A percentile compares a stretch with the other conserved stretches of the same genome.
These are phyloP conservation scores for Sebastes glaucus DNA, from an alignment of 2,797 vertebrate species.

Conservation along the genomic window DNA sequence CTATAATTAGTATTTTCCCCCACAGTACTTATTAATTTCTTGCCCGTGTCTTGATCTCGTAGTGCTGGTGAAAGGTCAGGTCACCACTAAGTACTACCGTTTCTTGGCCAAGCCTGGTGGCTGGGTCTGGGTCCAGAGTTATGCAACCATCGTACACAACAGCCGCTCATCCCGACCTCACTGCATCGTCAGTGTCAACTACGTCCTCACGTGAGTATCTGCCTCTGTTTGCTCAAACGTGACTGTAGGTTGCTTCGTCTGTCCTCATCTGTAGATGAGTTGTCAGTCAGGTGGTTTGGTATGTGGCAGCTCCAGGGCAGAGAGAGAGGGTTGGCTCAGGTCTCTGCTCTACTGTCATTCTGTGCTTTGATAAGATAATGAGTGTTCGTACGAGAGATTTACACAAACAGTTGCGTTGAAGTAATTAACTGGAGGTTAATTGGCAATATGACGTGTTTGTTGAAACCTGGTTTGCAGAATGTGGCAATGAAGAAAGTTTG, in stretches of 20 bases:
- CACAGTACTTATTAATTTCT: background rate
- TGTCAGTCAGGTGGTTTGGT: background rate
- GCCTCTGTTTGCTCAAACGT: background rate
- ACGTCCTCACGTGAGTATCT: slow-evolving; percentile 95
- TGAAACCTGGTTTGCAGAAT: slow-evolving; percentile 18
- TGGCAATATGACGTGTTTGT: slow-evolving; percentile 51
- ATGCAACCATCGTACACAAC: slow-evolving; percentile 97
- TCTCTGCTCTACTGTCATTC: slow-evolving; percentile 2
- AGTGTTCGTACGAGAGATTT: slow-evolving; percentile 48
- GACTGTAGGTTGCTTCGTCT: background rate
- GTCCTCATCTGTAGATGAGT: background rate
- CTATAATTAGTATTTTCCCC: background rate
- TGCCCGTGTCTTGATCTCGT: background rate
- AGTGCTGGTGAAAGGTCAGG: slow-evolving; percentile 98
- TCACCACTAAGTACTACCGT: slow-evolving; percentile 97
- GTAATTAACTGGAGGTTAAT: slow-evolving; percentile 69
- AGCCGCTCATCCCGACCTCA: slow-evolving; percentile 96
- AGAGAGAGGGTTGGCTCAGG: background rate
- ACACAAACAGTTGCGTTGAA: slow-evolving; percentile 50
- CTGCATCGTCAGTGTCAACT: slow-evolving; percentile 99
- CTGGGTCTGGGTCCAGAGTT: slow-evolving; percentile 99
- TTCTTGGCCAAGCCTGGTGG: slow-evolving; percentile 96
- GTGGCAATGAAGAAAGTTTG: background rate
- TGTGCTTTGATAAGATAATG: slow-evolving; percentile 57
- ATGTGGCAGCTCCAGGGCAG: background rate